Conservation (phyloP, 2,797 vertebrate genomes). For the Silurus lanzhouensis region DNA sequence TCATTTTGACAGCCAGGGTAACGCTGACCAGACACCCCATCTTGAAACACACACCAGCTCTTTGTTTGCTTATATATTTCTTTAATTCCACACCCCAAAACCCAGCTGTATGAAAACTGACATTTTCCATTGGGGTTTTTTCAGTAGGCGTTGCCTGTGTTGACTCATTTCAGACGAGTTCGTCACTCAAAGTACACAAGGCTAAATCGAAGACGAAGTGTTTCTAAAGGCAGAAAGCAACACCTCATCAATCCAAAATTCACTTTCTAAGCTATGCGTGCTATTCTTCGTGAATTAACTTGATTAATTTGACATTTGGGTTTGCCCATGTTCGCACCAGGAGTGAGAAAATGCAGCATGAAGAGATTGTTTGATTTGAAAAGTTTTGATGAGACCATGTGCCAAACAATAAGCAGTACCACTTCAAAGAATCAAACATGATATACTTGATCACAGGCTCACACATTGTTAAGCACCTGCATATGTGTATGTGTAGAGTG, state of each 20-base stretch:
- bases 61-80: constrained; percentile 82
- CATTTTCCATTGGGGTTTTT: constrained; percentile 83
- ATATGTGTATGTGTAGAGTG: constrained; percentile 45
- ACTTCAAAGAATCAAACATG: constrained; percentile 11
- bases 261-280: constrained; percentile 48
- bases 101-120: constrained; percentile 72
- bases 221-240: constrained; percentile 70
- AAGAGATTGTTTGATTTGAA: constrained; percentile 45
- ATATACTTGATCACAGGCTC: constrained; percentile 42
- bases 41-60: constrained; percentile 89
- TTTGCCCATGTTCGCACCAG: neutral
- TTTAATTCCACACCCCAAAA: constrained; percentile 63
- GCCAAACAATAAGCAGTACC: neutral
- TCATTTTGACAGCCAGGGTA: constrained; percentile 82
- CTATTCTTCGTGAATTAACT: constrained; percentile 24
- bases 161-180: constrained; percentile 86
- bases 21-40: constrained; percentile 86
- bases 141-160: constrained; percentile 80
- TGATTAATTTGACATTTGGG: constrained; percentile 49
- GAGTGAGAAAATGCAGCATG: constrained; percentile 32
- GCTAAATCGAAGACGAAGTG: constrained; percentile 76
- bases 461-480: constrained; percentile 61
- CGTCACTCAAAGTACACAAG: constrained; percentile 89
- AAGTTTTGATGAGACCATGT: constrained; percentile 26
- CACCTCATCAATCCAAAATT: constrained; percentile 65